Evolutionary conservation across 2,888 invertebrate species (phyloP), one percentile per base, ranked within the genome.

Genomic region (Scaptomyza caliginosa): DNA sequence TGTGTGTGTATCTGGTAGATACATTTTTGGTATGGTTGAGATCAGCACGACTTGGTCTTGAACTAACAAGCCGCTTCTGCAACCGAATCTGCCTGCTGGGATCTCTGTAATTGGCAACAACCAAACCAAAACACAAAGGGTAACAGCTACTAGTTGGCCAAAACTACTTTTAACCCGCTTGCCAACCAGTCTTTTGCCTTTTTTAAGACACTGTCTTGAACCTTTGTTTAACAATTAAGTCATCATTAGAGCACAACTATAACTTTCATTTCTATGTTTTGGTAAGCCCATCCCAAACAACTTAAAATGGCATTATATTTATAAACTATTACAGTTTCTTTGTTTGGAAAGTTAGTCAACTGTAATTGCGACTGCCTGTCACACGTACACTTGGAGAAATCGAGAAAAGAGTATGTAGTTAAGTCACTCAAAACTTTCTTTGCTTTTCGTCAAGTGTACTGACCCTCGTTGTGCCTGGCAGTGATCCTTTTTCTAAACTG

Each of bases 91-190:
- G 39, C 43, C 48, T 56, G 50, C 50, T 24, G 43, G 62, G 58
- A 68, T 66, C 58, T 48, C 58, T 67, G 77, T 85, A 78, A 78
- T 81, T 81, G 80, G 82, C 85, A 63, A 59, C 58, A 54, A 45
- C 5, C 8, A 16, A 4, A 30, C 16, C 24, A 8, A 26, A 13
- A 42, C 11, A 17, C 8, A 7, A 57, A 55, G 48, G 51, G 43
- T 39, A 73, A 49, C 50, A 39, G 24, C 34, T 23, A 43, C 42
- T 52, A 2, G 34, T 42, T 63, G 54, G 58, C 32, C 77, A 72
- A 56, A 59, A 34, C 34, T 8, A 45, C 60, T 62, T 74, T 73
- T 63, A n/a, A n/a, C n/a, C n/a, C n/a, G n/a, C n/a, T 8, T 8
- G 16, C 8, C 8, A 56, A 77, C 28, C 59, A 42, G 75, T 60